These are phyloP conservation scores for Phorcus lineatus DNA, from an alignment of 2,888 invertebrate genomes.

Conservation along the genomic window DNA sequence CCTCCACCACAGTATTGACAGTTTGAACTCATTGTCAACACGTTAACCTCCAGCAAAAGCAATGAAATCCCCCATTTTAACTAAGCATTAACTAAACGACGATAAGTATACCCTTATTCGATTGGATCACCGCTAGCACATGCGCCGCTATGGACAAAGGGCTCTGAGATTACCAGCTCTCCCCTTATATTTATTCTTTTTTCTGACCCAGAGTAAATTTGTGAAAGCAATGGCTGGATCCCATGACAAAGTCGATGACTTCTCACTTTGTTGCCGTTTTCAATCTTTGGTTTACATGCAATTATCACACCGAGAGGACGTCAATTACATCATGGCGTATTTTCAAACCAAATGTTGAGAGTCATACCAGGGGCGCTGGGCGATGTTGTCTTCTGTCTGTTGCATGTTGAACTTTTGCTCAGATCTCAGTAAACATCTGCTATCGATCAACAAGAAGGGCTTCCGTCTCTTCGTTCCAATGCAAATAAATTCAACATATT, in stretches of 20 bases:
- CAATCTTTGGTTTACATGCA: slow-evolving; percentile 13
- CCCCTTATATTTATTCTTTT: not conserved
- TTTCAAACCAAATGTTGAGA: not conserved
- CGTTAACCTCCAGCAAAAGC: not conserved
- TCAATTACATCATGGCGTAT: slow-evolving; percentile 10
- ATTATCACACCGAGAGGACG: not conserved
- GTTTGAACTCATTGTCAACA: not conserved
- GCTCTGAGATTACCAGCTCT: not conserved
- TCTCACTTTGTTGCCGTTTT: slow-evolving; percentile 1
- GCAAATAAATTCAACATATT: slow-evolving; percentile 23
- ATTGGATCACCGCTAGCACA: not conserved
- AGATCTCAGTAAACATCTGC: slow-evolving; percentile 18
- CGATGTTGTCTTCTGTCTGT: slow-evolving; percentile 7
- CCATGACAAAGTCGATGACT: not conserved
- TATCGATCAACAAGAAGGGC: not conserved
- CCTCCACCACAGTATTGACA: slow-evolving; percentile 1
- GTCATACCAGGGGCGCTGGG: not conserved
- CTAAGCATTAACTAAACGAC: slow-evolving; percentile 1
- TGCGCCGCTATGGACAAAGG: slow-evolving; percentile 7
- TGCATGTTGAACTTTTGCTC: slow-evolving; percentile 12
- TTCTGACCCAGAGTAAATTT: not conserved
- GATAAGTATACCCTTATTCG: not conserved
- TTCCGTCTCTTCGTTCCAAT: not conserved
- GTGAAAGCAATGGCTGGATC: not conserved
- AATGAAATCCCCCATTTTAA: slow-evolving; percentile 1